These are phyloP conservation scores for Hydroisotoma schaefferi DNA, from an alignment of 2,888 invertebrate species.

Conservation along the genomic window DNA sequence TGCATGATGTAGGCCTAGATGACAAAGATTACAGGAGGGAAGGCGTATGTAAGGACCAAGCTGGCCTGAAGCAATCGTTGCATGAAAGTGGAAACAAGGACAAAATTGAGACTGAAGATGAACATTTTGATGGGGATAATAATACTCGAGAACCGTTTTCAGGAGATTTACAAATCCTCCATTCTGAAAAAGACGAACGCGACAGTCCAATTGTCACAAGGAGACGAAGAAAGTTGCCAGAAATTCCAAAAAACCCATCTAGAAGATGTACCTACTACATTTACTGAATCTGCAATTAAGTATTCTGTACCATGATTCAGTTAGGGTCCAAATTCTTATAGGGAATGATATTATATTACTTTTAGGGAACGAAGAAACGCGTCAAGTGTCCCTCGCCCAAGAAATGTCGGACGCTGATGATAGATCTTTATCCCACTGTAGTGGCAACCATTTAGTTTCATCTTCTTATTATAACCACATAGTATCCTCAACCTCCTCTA, in stretches of 20 bases:
- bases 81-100: background rate
- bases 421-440: slow-evolving; percentile 13
- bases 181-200: slow-evolving; percentile 37
- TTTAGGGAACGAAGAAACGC: slow-evolving; percentile 46
- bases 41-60: too few species aligned
- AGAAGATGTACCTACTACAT: slow-evolving; percentile 45
- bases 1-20: slow-evolving; percentile 77
- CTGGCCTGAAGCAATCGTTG: background rate
- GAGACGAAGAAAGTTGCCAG: slow-evolving; percentile 77
- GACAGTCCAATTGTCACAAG: slow-evolving; percentile 56
- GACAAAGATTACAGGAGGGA: slow-evolving; percentile 34
- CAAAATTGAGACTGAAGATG: slow-evolving; percentile 17
- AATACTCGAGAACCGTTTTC: slow-evolving; percentile 47
- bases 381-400: slow-evolving; percentile 46
- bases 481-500: background rate
- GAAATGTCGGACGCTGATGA: slow-evolving; percentile 48
- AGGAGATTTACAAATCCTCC: slow-evolving; percentile 45
- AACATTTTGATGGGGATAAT: slow-evolving; percentile 10
- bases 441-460: slow-evolving; percentile 6
- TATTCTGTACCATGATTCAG: too few species aligned
- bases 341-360: background rate
- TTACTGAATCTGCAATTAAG: background rate
- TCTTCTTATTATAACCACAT: background rate
- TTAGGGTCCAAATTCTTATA: background rate
- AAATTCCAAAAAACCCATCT: slow-evolving; percentile 73